These are phyloP conservation scores for Acleris holmiana DNA, from an alignment of 2,888 invertebrate genomes.

Conservation along the genomic window DNA sequence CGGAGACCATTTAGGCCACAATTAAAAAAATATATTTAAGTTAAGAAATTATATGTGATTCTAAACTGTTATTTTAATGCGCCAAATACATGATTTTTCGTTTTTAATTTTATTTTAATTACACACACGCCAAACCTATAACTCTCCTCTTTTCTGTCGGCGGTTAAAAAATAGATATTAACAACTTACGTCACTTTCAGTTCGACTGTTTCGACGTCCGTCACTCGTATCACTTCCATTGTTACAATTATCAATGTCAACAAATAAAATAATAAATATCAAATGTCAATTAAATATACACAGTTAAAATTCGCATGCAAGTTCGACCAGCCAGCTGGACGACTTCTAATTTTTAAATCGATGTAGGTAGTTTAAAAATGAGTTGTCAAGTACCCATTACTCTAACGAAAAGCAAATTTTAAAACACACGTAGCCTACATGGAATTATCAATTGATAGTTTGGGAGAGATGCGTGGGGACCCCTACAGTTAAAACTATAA, in stretches of 20 bases:
- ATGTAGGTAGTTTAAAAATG: constrained; percentile 11
- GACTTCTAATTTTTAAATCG: constrained; percentile 7
- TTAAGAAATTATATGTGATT: too few relatives aligned
- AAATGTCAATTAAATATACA: constrained; percentile 38
- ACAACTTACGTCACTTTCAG: constrained; percentile 62
- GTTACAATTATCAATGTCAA: constrained; percentile 19
- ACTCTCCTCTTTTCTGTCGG: too few relatives aligned
- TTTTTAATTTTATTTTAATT: too few relatives aligned
- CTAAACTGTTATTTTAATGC: too few relatives aligned
- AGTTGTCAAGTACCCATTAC: constrained; percentile 1
- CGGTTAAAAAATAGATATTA: constrained; percentile 3
- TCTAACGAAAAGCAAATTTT: background rate
- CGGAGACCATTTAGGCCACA: too few relatives aligned
- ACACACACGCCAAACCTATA: too few relatives aligned
- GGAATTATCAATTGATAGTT: too few relatives aligned
- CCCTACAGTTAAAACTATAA: too few relatives aligned
- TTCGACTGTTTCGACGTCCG: constrained; percentile 60
- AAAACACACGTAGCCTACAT: too few relatives aligned
- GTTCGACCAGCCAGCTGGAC: constrained; percentile 50
- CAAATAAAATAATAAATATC: constrained; percentile 35
- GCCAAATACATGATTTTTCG: too few relatives aligned
- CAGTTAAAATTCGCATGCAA: constrained; percentile 35
- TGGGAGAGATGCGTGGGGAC: too few relatives aligned
- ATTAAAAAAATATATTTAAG: too few relatives aligned
- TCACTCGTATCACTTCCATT: constrained; percentile 43